Percentiles rank a stretch among this genome's conserved stretches.
Evolutionary conservation across 2,888 invertebrate species (phyloP).

Genomic region (Drosophila kambysellisi): DNA sequence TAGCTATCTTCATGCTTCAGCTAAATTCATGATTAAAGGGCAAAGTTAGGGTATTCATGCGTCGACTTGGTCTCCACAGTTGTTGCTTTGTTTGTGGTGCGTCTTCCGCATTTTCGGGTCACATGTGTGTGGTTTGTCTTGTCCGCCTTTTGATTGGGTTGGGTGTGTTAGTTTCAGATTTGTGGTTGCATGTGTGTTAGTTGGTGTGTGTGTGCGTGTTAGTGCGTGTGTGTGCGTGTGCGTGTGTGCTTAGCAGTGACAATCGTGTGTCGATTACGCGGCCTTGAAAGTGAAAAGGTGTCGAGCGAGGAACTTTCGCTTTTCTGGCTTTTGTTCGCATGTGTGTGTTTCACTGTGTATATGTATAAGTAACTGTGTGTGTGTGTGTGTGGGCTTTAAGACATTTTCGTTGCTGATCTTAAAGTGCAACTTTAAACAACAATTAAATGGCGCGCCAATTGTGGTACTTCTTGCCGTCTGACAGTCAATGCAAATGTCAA

Average conservation of each 20-base stretch:
- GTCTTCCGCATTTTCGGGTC: conserved; percentile 75
- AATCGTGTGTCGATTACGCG: conserved; percentile 69
- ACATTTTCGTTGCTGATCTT: conserved; percentile 23
- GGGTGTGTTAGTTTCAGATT: conserved; percentile 54
- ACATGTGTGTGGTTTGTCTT: conserved; percentile 60
- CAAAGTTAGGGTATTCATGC: conserved; percentile 13
- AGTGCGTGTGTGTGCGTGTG: conserved; percentile 25
- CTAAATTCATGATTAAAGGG: accelerated
- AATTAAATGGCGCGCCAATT: conserved; percentile 64
- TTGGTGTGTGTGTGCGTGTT: conserved; percentile 12
- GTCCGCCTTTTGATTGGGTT: conserved; percentile 51
- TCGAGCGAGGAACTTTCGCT: conserved; percentile 67
- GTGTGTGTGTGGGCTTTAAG: conserved; percentile 23
- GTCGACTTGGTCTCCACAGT: not conserved
- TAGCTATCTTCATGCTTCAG: not conserved
- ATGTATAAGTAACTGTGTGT: not conserved
- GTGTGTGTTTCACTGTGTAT: not conserved
- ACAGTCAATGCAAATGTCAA: conserved; percentile 62
- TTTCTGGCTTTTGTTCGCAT: conserved; percentile 27
- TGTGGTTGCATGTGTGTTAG: conserved; percentile 19
- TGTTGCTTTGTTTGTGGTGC: conserved; percentile 25
- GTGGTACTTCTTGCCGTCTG: conserved; percentile 47
- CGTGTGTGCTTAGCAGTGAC: conserved; percentile 45
- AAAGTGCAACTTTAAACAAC: conserved; percentile 59
- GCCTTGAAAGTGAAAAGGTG: conserved; percentile 84